phyloP scores from a whole-genome alignment of 2,113 vertebrate genomes.

The Brachionichthys hirsutus region DNA sequence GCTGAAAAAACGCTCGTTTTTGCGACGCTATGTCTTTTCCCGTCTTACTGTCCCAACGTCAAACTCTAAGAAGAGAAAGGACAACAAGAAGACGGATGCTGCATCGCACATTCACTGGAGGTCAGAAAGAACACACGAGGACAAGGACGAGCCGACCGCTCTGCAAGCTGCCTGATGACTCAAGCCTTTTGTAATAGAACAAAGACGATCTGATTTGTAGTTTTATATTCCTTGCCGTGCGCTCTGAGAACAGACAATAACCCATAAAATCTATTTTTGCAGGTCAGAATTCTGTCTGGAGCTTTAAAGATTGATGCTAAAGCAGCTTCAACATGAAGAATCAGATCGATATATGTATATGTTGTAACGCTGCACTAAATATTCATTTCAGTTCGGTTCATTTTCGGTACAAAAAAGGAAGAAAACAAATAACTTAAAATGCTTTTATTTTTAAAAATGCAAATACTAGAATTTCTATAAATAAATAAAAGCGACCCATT shows the following conservation, averaged over 20 bases:
- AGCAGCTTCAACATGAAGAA: too few relatives aligned
- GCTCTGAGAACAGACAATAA: background rate
- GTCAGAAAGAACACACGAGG: conserved; percentile 4
- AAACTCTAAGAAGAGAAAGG: background rate
- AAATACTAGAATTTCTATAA: too few relatives aligned
- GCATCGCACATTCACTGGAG: background rate
- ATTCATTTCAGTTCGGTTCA: too few relatives aligned
- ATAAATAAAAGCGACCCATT: too few relatives aligned
- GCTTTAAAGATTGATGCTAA: too few relatives aligned
- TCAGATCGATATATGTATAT: too few relatives aligned
- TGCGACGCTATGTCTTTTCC: background rate
- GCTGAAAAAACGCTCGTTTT: background rate
- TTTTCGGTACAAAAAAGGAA: too few relatives aligned
- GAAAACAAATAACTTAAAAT: too few relatives aligned
- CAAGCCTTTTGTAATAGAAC: background rate
- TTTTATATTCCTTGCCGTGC: background rate
- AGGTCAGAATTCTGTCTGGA: background rate
- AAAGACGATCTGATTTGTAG: background rate
- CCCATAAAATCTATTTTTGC: too few relatives aligned
- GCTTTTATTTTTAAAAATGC: too few relatives aligned
- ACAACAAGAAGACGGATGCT: background rate
- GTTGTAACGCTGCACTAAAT: too few relatives aligned
- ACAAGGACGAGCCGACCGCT: conserved; percentile 6
- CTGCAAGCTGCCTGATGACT: background rate
- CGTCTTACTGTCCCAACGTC: background rate